These are phyloP conservation scores for Orius insidiosus DNA, from an alignment of 1,140 invertebrate species.

Conservation along the genomic window DNA sequence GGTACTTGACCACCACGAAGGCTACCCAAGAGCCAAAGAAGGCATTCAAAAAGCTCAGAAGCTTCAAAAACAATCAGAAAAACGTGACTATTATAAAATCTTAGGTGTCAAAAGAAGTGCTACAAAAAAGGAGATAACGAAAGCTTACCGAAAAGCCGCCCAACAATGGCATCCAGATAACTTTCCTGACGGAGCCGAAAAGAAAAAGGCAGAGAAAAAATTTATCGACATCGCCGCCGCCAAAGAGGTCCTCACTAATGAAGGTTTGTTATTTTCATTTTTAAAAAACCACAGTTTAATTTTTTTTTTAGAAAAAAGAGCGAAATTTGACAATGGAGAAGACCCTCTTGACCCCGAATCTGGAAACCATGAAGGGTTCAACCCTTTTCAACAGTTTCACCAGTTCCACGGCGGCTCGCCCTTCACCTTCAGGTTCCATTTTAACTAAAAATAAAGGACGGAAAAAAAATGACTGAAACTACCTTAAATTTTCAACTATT, in stretches of 20 bases:
- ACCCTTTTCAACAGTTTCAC: slow-evolving; percentile 66
- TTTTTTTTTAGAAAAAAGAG: slow-evolving; percentile 56
- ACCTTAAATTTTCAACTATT: too few species aligned
- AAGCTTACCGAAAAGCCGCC: slow-evolving; percentile 92
- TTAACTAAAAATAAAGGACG: too few species aligned
- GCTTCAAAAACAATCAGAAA: slow-evolving; percentile 81
- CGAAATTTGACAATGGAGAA: slow-evolving; percentile 83
- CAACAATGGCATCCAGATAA: slow-evolving; percentile 99
- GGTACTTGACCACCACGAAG: slow-evolving; percentile 70
- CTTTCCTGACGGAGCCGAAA: slow-evolving; percentile 69
- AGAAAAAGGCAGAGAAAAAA: slow-evolving; percentile 90
- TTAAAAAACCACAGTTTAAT: too few species aligned
- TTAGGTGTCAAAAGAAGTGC: slow-evolving; percentile 71
- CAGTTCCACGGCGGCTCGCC: slow-evolving; percentile 62
- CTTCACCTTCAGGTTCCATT: slow-evolving; percentile 96
- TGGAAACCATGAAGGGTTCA: slow-evolving; percentile 45
- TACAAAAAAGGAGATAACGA: slow-evolving; percentile 80
- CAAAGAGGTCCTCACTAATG: slow-evolving; percentile 80
- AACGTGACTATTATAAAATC: slow-evolving; percentile 97
- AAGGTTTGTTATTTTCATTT: too few species aligned
- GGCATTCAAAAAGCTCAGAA: slow-evolving; percentile 80
- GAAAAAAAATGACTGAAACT: too few species aligned
- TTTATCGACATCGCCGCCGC: slow-evolving; percentile 98
- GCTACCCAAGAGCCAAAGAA: slow-evolving; percentile 68
- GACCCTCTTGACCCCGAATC: slow-evolving; percentile 95